These are phyloP conservation scores for Drosophila percnosoma DNA, from an alignment of 2,888 invertebrate species.

Conservation along the genomic window DNA sequence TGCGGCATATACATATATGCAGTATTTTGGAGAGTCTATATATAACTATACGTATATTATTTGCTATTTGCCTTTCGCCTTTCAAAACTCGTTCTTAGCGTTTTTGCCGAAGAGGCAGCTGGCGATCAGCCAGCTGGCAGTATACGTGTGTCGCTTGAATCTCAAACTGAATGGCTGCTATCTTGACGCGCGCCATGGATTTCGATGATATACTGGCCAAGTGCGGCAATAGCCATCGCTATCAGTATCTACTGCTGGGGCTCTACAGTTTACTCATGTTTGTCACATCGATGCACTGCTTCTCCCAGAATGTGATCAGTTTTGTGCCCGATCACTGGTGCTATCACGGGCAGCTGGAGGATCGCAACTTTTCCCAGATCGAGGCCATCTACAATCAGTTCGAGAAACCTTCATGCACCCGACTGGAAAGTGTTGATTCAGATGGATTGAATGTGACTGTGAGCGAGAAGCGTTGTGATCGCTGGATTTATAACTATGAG, in stretches of 20 bases:
- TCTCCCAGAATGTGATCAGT: slow-evolving; percentile 86
- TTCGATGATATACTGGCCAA: slow-evolving; percentile 86
- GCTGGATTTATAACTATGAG: slow-evolving; percentile 87
- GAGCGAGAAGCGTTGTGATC: slow-evolving; percentile 82
- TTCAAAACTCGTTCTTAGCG: too few relatives aligned
- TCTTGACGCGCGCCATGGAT: slow-evolving; percentile 75
- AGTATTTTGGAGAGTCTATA: not conserved
- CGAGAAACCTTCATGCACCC: slow-evolving; percentile 78
- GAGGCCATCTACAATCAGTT: slow-evolving; percentile 75
- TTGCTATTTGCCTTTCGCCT: too few relatives aligned
- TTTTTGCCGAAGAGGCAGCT: too few relatives aligned
- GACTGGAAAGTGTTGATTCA: slow-evolving; percentile 54
- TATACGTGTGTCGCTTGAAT: too few relatives aligned
- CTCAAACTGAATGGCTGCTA: slow-evolving; percentile 9
- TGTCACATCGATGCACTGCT: slow-evolving; percentile 86
- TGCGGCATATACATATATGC: not conserved
- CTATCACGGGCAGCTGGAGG: slow-evolving; percentile 75
- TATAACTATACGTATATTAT: not conserved
- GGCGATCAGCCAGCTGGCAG: too few relatives aligned
- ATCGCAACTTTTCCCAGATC: slow-evolving; percentile 71
- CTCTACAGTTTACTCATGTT: slow-evolving; percentile 86
- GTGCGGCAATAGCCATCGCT: slow-evolving; percentile 86
- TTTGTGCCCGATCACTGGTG: slow-evolving; percentile 85
- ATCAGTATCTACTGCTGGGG: slow-evolving; percentile 85
- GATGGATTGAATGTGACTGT: slow-evolving; percentile 62